These are phyloP conservation scores for Odontocolon sp. DNA, from an alignment of 2,888 invertebrate species.

Conservation along the genomic window DNA sequence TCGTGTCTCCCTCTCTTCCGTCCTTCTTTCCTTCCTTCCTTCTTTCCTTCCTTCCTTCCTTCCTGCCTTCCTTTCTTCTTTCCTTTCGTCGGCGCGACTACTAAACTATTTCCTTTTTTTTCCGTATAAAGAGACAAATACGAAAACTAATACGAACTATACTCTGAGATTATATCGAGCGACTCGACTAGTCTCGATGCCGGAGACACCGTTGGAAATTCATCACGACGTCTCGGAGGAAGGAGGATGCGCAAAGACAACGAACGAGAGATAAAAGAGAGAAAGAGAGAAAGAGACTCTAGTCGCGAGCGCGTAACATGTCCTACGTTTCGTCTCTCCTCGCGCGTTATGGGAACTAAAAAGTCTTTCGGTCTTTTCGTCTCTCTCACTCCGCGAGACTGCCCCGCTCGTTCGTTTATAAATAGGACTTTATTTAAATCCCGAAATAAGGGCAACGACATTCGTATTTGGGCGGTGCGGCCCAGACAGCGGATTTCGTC, in stretches of 20 bases:
- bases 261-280: neutral
- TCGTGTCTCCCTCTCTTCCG: slow-evolving; percentile 61
- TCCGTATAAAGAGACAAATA: too few relatives aligned
- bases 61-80: slow-evolving; percentile 23
- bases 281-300: slow-evolving; percentile 47
- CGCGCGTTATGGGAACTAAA: slow-evolving; percentile 43
- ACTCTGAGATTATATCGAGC: too few relatives aligned
- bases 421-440: slow-evolving; percentile 77
- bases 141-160: too few relatives aligned
- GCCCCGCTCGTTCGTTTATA: slow-evolving; percentile 64
- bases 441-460: slow-evolving; percentile 78
- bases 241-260: neutral
- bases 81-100: slow-evolving; percentile 27
- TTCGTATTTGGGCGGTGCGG: slow-evolving; percentile 66
- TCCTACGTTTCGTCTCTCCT: slow-evolving; percentile 48
- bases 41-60: slow-evolving; percentile 36
- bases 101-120: too few relatives aligned
- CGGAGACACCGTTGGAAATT: too few relatives aligned
- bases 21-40: slow-evolving; percentile 41
- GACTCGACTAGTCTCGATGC: too few relatives aligned
- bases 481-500: slow-evolving; percentile 51
- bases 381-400: slow-evolving; percentile 44
- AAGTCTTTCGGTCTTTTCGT: slow-evolving; percentile 39
- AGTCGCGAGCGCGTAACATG: slow-evolving; percentile 64
- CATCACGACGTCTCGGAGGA: too few relatives aligned